phyloP scores from a whole-genome alignment of 2,113 vertebrate genomes.

The Panurus biarmicus region DNA sequence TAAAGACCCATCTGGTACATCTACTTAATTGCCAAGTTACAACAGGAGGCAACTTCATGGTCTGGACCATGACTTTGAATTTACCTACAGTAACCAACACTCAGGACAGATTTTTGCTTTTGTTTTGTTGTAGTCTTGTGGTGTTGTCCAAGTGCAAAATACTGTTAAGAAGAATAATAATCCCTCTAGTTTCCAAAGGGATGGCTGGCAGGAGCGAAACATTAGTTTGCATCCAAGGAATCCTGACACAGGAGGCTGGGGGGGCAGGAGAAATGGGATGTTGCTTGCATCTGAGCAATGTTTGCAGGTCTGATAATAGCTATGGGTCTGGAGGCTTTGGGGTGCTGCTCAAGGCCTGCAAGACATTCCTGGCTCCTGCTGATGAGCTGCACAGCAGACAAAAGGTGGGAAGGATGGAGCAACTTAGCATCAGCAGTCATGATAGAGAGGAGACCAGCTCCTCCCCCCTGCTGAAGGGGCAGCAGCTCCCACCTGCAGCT shows the following conservation, averaged over 20 bases:
- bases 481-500: background rate
- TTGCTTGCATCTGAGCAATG: accelerated
- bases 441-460: background rate
- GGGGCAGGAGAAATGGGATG: background rate
- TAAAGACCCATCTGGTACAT: background rate
- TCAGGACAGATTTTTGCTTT: background rate
- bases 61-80: background rate
- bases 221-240: background rate
- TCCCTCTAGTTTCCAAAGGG: background rate
- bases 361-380: background rate
- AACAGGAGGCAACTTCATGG: background rate
- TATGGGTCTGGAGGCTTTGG: background rate
- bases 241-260: background rate
- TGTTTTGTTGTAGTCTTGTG: background rate
- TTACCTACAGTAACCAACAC: background rate
- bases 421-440: background rate
- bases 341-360: background rate
- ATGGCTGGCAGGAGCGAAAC: background rate
- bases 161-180: background rate
- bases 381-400: background rate
- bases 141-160: background rate
- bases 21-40: background rate
- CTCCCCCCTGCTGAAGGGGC: background rate
- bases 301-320: background rate
- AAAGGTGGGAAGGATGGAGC: background rate